A percentile compares a stretch with the other conserved stretches of the same genome.
These are phyloP conservation scores for Chouioia cunea DNA, from an alignment of 2,888 invertebrate species.

Conservation along the genomic window DNA sequence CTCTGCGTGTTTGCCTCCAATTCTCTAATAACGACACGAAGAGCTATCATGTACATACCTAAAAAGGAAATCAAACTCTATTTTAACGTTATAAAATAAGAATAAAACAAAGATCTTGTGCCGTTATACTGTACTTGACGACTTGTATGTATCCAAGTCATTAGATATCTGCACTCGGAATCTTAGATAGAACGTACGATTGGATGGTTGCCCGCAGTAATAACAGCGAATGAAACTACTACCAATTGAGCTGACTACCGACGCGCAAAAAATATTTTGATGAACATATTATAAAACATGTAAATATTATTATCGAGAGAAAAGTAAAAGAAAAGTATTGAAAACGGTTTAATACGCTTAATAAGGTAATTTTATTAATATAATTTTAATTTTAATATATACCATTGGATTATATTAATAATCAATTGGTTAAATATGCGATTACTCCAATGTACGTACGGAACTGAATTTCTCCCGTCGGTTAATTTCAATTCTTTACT, in stretches of 20 bases:
- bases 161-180: not conserved
- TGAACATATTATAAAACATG: not conserved
- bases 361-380: no score
- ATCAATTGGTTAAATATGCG: no score
- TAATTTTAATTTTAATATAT: no score
- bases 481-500: no score
- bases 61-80: no score
- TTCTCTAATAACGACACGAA: slow-evolving; percentile 10
- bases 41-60: slow-evolving; percentile 10
- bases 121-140: not conserved
- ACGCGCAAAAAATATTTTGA: slow-evolving; percentile 20
- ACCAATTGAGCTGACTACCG: slow-evolving; percentile 24
- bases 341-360: no score
- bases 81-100: not conserved
- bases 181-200: slow-evolving; percentile 13
- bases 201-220: slow-evolving; percentile 15
- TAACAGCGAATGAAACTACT: slow-evolving; percentile 6
- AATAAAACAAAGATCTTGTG: not conserved
- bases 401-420: no score
- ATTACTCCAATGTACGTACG: no score
- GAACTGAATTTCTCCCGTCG: no score
- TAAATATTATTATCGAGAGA: no score
- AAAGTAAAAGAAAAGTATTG: no score
- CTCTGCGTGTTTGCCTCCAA: slow-evolving; percentile 30
- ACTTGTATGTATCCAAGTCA: slow-evolving; percentile 2